Conservation (phyloP, 2,888 invertebrate species). For the Drosophila nigricruria region DNA sequence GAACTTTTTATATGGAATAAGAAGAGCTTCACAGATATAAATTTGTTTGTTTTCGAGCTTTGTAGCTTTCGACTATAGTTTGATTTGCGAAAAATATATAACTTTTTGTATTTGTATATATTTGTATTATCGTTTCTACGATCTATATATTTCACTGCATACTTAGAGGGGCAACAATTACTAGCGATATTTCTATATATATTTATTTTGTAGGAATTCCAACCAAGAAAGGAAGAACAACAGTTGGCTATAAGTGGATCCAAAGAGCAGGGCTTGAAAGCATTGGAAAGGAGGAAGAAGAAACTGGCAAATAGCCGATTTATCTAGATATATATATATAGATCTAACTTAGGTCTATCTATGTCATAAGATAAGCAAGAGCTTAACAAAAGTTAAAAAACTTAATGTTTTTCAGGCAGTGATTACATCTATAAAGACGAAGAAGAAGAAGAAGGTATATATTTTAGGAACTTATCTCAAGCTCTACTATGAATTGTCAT, state of each 20-base stretch:
- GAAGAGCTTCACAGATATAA: not conserved
- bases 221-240: not conserved
- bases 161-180: conserved; percentile 10
- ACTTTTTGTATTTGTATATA: not conserved
- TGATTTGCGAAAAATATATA: not conserved
- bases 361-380: not conserved
- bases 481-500: not conserved
- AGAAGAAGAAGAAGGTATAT: not conserved
- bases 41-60: no score
- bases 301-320: not conserved
- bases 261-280: not conserved
- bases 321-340: not conserved
- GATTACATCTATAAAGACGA: not conserved
- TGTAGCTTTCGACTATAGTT: not conserved
- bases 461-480: not conserved
- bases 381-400: no score
- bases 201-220: not conserved
- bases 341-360: not conserved
- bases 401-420: no score
- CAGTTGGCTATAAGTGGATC: not conserved
- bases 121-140: not conserved
- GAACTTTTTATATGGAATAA: not conserved
- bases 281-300: not conserved
- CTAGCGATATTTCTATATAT: not conserved
- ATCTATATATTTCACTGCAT: conserved; percentile 9